Percentiles rank a stretch among this genome's conserved stretches.
These are phyloP conservation scores for Enteromius argenteus DNA, from an alignment of 2,797 vertebrate genomes.

Conservation along the genomic window DNA sequence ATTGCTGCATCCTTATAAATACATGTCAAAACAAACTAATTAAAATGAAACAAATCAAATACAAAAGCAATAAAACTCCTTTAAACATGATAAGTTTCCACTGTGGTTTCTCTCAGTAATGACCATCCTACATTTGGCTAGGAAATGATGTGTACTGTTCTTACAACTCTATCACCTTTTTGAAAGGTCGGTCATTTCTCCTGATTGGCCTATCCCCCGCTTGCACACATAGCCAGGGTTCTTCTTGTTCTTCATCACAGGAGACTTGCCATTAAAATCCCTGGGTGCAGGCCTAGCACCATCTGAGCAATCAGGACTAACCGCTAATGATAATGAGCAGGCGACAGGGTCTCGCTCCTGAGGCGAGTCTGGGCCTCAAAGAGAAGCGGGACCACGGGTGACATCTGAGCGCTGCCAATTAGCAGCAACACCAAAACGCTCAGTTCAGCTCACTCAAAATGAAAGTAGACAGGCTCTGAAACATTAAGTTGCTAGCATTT, in stretches of 20 bases:
- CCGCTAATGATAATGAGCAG: conserved; percentile 30
- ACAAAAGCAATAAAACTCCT: not conserved
- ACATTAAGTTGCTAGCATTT: not conserved
- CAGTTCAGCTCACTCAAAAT: not conserved
- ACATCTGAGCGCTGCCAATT: conserved; percentile 40
- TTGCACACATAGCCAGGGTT: conserved; percentile 23
- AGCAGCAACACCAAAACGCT: conserved; percentile 12
- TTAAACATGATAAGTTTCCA: not conserved
- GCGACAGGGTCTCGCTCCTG: conserved; percentile 15
- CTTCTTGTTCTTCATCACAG: conserved; percentile 30
- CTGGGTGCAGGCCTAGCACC: not conserved
- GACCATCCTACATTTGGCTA: not conserved
- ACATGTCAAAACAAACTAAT: not conserved
- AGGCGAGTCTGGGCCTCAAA: conserved; percentile 46
- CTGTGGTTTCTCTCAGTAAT: not conserved
- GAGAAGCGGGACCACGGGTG: conserved; percentile 20
- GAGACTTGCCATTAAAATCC: conserved; percentile 38
- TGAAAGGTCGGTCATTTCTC: conserved; percentile 26
- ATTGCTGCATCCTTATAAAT: not conserved
- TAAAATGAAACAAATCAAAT: not conserved
- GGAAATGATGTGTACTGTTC: not conserved
- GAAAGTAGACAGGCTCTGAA: not conserved
- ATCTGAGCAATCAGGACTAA: conserved; percentile 17
- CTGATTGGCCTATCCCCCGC: conserved; percentile 8
- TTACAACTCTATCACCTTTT: conserved; percentile 1